Evolutionary conservation across 2,113 vertebrate genomes (phyloP), one percentile per base, ranked within the genome.

Genomic region (Manacus vitellinus): DNA sequence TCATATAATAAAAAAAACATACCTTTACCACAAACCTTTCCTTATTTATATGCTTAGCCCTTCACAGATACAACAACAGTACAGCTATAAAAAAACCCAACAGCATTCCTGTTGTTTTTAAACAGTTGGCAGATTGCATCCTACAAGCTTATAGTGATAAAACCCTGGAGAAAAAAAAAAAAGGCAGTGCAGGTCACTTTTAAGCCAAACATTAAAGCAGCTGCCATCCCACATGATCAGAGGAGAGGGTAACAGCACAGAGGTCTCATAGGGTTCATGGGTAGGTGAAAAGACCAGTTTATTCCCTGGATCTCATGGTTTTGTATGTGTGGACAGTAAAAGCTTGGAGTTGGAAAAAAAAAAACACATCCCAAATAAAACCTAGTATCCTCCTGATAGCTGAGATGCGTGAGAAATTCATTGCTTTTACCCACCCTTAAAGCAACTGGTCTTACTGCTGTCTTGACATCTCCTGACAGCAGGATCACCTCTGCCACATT

Each of bases 251-350:
- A 75, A 55, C 24, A 72, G 22, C 2, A 3, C 51, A 43, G 41
- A 84, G 35, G 9, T 43, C 30, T 55, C 43, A 46, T 0, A 47
- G 27, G 8, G 14, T 37, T 44, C 41, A 68, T 73, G 24, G 4
- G 3, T 5, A 66, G 12, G 22, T 91, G 31, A 58, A 7, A 49
- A 70, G 31, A 70, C 19, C 59, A 54, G 10, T 71, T 77, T 58
- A 24, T 49, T 49, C 33, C 27, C 43, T 9, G 3, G 54, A 71
- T 27, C 54, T 62, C 0, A 0, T 28, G 6, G 27, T 58, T 92
- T 91, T 54, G 43, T 9, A 76, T 47, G 27, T 28, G 14, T 23
- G 27, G 33, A 62, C 43, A 80, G 46, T 14, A 62, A 11, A 46
- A 67, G 11, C 25, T 22, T 77, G 39, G n/a, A 75, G 37, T 1